Evolutionary conservation across 2,797 vertebrate species (phyloP).

Genomic region (Heliangelus exortis): DNA sequence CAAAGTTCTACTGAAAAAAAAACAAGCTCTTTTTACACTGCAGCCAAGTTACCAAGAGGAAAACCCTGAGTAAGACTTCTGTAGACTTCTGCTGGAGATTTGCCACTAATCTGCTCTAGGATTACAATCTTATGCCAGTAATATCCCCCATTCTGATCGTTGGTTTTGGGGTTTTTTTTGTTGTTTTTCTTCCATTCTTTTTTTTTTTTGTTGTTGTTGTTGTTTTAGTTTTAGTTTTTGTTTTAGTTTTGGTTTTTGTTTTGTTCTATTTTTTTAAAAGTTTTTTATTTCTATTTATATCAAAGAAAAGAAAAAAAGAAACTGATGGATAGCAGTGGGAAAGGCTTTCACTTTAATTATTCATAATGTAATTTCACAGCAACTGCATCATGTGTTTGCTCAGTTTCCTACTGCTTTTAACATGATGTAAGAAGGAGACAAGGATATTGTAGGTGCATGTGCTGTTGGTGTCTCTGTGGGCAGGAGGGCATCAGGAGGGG

Average conservation of each 20-base stretch:
- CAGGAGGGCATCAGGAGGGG: neutral
- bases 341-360: constrained; percentile 60
- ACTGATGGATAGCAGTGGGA: neutral
- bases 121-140: neutral
- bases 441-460: neutral
- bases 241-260: too few species aligned
- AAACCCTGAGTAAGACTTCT: constrained; percentile 41
- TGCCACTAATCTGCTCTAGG: constrained; percentile 21
- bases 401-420: constrained; percentile 59
- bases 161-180: too few species aligned
- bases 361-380: constrained; percentile 59
- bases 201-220: too few species aligned
- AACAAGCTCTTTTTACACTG: constrained; percentile 9
- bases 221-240: too few species aligned
- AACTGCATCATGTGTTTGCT: constrained; percentile 42
- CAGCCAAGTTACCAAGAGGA: constrained; percentile 57
- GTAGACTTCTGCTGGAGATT: constrained; percentile 23
- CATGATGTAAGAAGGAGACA: constrained; percentile 47
- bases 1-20: neutral
- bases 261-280: neutral
- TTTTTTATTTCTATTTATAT: neutral
- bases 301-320: constrained; percentile 32
- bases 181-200: too few species aligned
- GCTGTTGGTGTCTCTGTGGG: neutral
- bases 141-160: neutral